Base-by-base conservation (phyloP, 2,797 vertebrate species). In the Parauchenoglanis ngamensis region DNA sequence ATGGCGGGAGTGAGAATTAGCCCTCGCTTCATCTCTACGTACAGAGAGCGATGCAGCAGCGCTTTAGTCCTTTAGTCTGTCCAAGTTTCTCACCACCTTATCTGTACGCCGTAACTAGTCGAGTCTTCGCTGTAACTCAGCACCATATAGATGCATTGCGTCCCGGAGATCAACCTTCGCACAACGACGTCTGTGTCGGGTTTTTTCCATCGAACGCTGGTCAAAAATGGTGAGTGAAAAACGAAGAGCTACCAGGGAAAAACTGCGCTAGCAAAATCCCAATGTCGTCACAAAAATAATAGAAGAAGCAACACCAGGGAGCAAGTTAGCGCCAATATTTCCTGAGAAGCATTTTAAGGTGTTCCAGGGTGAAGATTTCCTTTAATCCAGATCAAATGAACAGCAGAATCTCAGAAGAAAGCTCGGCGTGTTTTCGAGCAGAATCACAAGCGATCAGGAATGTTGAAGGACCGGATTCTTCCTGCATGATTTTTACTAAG, bases 381-480 rank as follows among this genome's bases (percentile, higher is more conserved):
- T 78, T 11, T 4, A n/a, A n/a, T 25, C 21, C 44, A 75, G 23
- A 17, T 75, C 17, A 10, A 44, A 23, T 52, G 25, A 4, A 56
- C 17, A 31, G 8, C 13, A 17, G n/a, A 77, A 46, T 13, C 23
- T 25, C 11, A 15, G 1, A 76, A 76, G 49, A 76, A n/a, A 23
- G 17, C 52, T 25, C 6, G 11, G 28, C 11, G 3, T 72, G 23
- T n/a, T 25, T 65, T 59, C 17, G 7, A 57, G 83, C 7, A 40
- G 67, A 57, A 17, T 73, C 54, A 40, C 31, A 35, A 11, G 31
- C 35, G 25, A 31, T 84, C 21, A 87, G 63, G 92, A 92, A 94
- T 94, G 88, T 86, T 77, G 92, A 87, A 80, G 10, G 19, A 90
- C 91, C 31, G 83, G 92, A 94, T 94, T 90, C 89, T 92, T 91